Evolutionary conservation across 2,113 vertebrate species (phyloP).

Genomic region (Athene cunicularia): DNA sequence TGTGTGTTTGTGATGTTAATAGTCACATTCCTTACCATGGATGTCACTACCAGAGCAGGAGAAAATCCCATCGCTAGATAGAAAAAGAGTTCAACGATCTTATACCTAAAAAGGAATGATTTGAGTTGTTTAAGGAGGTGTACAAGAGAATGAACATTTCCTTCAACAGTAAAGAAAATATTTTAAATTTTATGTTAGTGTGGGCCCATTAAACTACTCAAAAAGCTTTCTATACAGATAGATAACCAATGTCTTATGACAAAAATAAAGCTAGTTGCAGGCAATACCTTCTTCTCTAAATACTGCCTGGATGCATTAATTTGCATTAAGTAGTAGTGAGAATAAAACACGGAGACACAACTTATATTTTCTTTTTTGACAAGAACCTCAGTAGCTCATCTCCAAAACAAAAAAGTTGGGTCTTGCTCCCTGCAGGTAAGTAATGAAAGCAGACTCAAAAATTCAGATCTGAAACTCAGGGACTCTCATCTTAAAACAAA

Average conservation of each 20-base stretch:
- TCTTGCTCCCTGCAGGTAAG: neutral
- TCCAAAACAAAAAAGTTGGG: neutral
- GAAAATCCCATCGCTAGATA: constrained; percentile 97
- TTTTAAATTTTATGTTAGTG: neutral
- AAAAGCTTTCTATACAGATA: neutral
- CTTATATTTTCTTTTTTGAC: neutral
- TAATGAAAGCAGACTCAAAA: neutral
- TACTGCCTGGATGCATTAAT: neutral
- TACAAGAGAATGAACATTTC: neutral
- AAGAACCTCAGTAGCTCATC: neutral
- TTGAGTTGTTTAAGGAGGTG: neutral
- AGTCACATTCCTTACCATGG: constrained; percentile 87
- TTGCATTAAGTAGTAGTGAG: neutral
- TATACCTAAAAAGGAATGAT: constrained; percentile 81
- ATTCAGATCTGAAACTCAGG: neutral
- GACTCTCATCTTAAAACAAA: neutral
- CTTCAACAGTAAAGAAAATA: neutral
- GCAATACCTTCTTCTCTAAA: neutral
- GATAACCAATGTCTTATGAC: neutral
- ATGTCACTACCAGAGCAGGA: constrained; percentile 93
- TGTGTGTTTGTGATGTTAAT: neutral
- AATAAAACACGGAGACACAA: neutral
- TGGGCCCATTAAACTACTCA: neutral
- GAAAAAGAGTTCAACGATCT: constrained; percentile 94
- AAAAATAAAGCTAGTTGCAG: neutral